phyloP scores from a whole-genome alignment of 53 echinoderm and acorn worm genomes.

The Apostichopus leukothele region DNA sequence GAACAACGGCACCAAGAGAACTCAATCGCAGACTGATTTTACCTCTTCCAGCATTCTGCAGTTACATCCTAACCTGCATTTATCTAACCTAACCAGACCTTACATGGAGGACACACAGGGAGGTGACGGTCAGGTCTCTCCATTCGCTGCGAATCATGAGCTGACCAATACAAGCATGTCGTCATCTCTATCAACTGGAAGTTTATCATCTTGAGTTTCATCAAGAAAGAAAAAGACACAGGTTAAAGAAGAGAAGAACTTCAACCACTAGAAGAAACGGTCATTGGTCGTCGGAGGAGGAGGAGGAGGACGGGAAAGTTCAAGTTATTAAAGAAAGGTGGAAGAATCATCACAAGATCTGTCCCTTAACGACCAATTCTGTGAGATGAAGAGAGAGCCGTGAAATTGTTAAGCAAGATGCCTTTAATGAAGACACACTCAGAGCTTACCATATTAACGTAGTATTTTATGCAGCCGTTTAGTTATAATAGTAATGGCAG shows the following conservation, averaged over 20 bases:
- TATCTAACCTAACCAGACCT: conserved; percentile 11
- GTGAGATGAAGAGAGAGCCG: too few species aligned
- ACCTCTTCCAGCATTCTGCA: background rate
- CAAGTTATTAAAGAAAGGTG: background rate
- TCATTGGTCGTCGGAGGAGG: background rate
- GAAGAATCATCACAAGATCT: background rate
- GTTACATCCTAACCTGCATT: background rate
- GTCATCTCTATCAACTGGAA: conserved; percentile 60
- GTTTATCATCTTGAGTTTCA: conserved; percentile 51
- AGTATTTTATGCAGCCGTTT: too few species aligned
- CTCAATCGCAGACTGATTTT: background rate
- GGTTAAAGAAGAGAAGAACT: background rate
- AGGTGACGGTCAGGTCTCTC: conserved; percentile 35
- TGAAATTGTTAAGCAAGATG: too few species aligned
- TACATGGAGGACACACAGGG: conserved; percentile 37
- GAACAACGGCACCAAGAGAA: conserved; percentile 21
- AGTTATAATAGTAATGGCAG: too few species aligned
- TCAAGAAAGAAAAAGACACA: background rate
- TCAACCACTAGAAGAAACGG: background rate
- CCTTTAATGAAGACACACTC: too few species aligned
- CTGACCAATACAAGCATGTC: conserved; percentile 59
- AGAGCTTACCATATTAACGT: too few species aligned
- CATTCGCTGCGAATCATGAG: conserved; percentile 18
- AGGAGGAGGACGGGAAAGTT: background rate
- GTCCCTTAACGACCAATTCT: too few species aligned